Base-by-base conservation (phyloP, 2,888 invertebrate genomes). In the Brachyopa scutellaris region DNA sequence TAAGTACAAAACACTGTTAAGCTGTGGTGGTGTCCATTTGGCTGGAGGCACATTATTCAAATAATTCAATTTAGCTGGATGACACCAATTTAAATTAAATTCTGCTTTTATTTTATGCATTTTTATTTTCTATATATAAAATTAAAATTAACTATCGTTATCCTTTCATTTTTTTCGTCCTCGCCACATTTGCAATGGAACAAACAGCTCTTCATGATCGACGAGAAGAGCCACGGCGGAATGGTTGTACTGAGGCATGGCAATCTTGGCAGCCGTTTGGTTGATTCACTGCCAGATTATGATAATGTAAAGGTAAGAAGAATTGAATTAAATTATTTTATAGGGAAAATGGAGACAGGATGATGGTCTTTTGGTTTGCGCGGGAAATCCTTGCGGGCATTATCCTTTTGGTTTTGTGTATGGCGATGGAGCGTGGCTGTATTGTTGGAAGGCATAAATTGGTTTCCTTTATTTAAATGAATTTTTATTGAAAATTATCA, bases 301-400 rank as follows among this genome's bases (percentile, higher is more conserved):
- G 95, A 95, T 85, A 95, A 95, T 89, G 92, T 94, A 85, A 93
- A 93, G 92, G 93, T 90, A 88, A 88, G 87, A 86, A 42, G 36
- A 76, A 83, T 83, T 78, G 53, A 73, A 77, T 79, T 72, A 76
- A 76, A 84, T 73, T 84, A 76, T 69, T 70, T 51, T 36, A 51
- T 31, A 55, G 23, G 19, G 42, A 55, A 62, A 57, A 11, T 19
- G 42, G 15, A 59, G 23, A 55, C 7, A 40, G 3, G 15, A 49
- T 33, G 23, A 38, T 17, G 17, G 15, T 70, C 40, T 29, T 61
- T 42, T 49, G 47, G 47, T 31, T 67, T 53, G 40, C 47, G 36
- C 23, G 57, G 57, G 11, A 51, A 69, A 72, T 29, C 40, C 36
- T n/a, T 40, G 21, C 55, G 70, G 66, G 62, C 53, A 33, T 62